phyloP scores from a whole-genome alignment of 2,888 invertebrate species.

The Lasioglossum marginatum region DNA sequence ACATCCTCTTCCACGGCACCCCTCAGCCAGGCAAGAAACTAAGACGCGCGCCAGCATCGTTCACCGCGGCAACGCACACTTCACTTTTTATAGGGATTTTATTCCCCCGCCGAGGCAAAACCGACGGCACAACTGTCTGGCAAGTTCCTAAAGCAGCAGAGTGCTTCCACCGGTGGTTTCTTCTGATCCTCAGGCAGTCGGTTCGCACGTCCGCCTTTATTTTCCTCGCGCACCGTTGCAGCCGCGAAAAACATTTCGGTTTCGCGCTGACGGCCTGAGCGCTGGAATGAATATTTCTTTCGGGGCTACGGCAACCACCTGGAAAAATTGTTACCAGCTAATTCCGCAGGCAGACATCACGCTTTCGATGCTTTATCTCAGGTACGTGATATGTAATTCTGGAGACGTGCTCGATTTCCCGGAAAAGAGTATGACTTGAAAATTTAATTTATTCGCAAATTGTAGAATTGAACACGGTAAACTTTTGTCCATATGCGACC shows the following conservation, averaged over 20 bases:
- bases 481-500: no score
- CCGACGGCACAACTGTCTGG: conserved; percentile 51
- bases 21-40: conserved; percentile 23
- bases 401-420: no score
- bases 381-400: not conserved
- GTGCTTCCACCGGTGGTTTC: conserved; percentile 41
- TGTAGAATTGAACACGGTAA: no score
- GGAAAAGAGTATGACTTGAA: no score
- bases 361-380: not conserved
- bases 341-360: not conserved
- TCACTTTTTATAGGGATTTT: conserved; percentile 64
- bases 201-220: conserved; percentile 44
- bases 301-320: not conserved
- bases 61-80: conserved; percentile 44
- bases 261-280: conserved; percentile 14
- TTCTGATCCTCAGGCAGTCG: conserved; percentile 48
- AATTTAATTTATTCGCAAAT: no score
- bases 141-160: conserved; percentile 42
- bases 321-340: not conserved
- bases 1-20: conserved; percentile 1
- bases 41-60: conserved; percentile 25
- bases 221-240: conserved; percentile 22
- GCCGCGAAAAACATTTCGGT: conserved; percentile 22
- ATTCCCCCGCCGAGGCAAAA: conserved; percentile 58
- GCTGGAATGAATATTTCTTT: conserved; percentile 26